Conservation (phyloP, 2,888 invertebrate genomes). For the Cheilosia vulpina region DNA sequence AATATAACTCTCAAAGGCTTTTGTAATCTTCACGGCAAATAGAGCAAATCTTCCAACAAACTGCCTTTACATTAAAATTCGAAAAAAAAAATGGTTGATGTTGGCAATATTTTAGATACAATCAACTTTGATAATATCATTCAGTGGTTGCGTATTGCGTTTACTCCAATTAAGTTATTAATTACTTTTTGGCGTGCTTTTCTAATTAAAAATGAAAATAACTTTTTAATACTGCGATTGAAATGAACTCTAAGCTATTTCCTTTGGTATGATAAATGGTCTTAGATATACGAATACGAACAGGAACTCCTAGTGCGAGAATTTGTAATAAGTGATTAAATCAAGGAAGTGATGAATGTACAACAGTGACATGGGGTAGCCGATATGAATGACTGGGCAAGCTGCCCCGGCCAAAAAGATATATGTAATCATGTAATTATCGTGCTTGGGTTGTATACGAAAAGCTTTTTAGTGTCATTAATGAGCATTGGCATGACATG, state of each 20-base stretch:
- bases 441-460: constrained; percentile 20
- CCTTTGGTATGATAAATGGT: constrained; percentile 7
- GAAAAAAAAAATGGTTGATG: background rate
- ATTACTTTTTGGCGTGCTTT: background rate
- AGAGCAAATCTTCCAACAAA: too few relatives aligned
- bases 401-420: constrained; percentile 3
- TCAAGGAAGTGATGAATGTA: constrained; percentile 28
- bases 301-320: constrained; percentile 12
- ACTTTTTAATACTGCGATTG: background rate
- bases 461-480: constrained; percentile 17
- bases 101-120: background rate
- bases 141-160: background rate
- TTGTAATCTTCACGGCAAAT: too few relatives aligned
- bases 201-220: background rate
- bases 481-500: background rate
- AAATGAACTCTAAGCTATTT: background rate
- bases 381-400: background rate
- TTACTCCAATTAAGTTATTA: constrained; percentile 10
- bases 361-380: background rate
- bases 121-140: background rate
- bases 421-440: constrained; percentile 26
- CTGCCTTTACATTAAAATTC: background rate
- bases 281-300: background rate
- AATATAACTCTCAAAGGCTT: too few relatives aligned
- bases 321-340: background rate